Percentiles rank a stretch among this genome's conserved stretches.
phyloP scores from a whole-genome alignment of 2,113 vertebrate genomes.

The Cairina moschata region DNA sequence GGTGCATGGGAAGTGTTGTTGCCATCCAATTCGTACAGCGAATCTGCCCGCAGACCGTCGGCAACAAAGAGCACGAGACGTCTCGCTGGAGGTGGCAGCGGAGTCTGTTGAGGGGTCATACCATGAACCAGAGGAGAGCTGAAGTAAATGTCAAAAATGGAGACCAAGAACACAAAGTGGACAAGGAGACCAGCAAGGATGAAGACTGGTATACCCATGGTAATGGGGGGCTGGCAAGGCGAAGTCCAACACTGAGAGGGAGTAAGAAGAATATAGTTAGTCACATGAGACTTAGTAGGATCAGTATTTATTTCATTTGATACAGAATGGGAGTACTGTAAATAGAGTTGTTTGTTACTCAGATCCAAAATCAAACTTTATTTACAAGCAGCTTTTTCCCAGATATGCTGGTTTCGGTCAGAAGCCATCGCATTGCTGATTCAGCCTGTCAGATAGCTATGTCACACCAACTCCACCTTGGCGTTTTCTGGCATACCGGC shows the following conservation, averaged over 20 bases:
- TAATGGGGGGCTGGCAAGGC: not conserved
- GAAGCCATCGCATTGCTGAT: not conserved
- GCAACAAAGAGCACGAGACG: slow-evolving; percentile 91
- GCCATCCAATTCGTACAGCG: slow-evolving; percentile 80
- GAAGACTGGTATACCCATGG: slow-evolving; percentile 82
- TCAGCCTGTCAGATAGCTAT: not conserved
- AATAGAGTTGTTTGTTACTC: not conserved
- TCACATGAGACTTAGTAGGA: not conserved
- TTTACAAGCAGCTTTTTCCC: not conserved
- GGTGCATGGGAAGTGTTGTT: slow-evolving; percentile 78
- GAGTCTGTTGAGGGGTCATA: slow-evolving; percentile 86
- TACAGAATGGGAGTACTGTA: not conserved
- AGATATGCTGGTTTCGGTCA: not conserved
- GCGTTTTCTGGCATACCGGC: not conserved
- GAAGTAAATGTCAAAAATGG: slow-evolving; percentile 99
- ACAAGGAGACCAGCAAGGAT: slow-evolving; percentile 86
- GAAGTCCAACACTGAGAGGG: slow-evolving; percentile 5
- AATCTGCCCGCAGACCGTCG: slow-evolving; percentile 92
- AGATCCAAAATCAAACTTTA: not conserved
- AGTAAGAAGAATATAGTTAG: not conserved
- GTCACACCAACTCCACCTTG: not conserved
- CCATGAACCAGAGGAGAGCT: slow-evolving; percentile 96
- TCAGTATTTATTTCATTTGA: not conserved
- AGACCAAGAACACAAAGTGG: slow-evolving; percentile 91
- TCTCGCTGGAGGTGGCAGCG: slow-evolving; percentile 84